Evolutionary conservation across 2,888 invertebrate genomes (phyloP).

Genomic region (Leptura quadrifasciata): DNA sequence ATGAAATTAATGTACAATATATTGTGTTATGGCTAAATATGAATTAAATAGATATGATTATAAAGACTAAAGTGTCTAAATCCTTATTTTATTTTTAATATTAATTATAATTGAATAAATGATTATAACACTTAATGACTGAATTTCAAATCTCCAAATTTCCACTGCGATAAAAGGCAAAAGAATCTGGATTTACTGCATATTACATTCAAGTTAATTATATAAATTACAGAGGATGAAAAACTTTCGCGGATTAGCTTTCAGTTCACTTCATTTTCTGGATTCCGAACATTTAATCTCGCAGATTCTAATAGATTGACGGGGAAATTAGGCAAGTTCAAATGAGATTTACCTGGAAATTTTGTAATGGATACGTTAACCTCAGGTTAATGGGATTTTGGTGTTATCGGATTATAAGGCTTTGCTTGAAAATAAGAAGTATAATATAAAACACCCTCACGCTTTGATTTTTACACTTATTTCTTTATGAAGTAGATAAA

Average conservation of each 20-base stretch:
- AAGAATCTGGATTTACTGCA: background rate
- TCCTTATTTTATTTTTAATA: too few species aligned
- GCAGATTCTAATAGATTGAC: constrained; percentile 4
- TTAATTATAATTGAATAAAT: too few species aligned
- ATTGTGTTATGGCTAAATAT: too few species aligned
- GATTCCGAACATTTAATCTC: background rate
- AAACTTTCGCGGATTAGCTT: background rate
- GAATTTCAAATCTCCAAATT: too few species aligned
- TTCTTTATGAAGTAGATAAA: background rate
- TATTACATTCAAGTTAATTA: background rate
- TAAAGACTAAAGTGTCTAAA: too few species aligned
- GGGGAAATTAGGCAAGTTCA: constrained; percentile 17
- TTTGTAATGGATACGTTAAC: constrained; percentile 29
- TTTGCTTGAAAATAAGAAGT: constrained; percentile 9
- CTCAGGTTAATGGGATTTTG: constrained; percentile 27
- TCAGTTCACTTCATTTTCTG: background rate
- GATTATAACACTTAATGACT: too few species aligned
- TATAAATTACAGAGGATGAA: background rate
- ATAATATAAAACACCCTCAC: background rate
- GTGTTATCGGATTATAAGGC: constrained; percentile 18
- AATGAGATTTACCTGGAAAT: constrained; percentile 16
- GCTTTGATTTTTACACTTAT: background rate
- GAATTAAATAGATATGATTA: too few species aligned
- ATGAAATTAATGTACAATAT: too few species aligned
- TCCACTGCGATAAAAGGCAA: too few species aligned